Evolutionary conservation across 2,797 vertebrate species (phyloP), one percentile per base, ranked within the genome.

Genomic region (Gadopsis marmoratus): DNA sequence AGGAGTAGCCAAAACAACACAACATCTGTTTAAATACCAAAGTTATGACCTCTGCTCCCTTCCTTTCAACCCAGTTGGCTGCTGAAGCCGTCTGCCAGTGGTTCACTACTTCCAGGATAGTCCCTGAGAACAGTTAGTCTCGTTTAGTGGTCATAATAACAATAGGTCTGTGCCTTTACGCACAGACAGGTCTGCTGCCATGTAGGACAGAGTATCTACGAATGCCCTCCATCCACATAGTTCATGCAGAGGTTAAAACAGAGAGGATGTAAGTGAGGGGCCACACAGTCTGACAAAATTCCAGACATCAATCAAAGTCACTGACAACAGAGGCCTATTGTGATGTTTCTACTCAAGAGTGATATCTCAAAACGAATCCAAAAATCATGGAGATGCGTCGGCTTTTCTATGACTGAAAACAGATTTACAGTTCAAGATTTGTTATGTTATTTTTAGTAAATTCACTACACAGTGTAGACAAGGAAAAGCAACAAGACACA

Each of bases 181-280:
- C 83, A 88, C 76, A 81, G 75, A 81, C 82, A 81, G 61, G 66
- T 81, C 71, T 71, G 64, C 72, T 75, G 84, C 85, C 85, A 91
- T 91, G 88, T 85, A 86, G 84, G 74, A 87, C 86, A 91, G 69
- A 83, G 82, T 82, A 79, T 86, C 88, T 82, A 71, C 61, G 37
- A 86, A 84, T 73, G 75, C 58, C 86, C 68, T 81, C 76, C 64
- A 59, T 82, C 71, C 45, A 59, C 71, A 73, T 68, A 78, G 91
- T 88, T 91, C 86, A 92, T 55, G 37, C 47, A 51, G 70, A 89
- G 88, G 90, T 92, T 88, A 89, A 85, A 88, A 80, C 59, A 84
- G 77, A 91, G 82, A 86, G 86, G 89, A 92, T 91, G 84, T 86
- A 72, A 88, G 85, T 11, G 67, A 88, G 73, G 90, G 80, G 86